Evolutionary conservation across 2,888 invertebrate species (phyloP).

Genomic region (Heliconius erato): DNA sequence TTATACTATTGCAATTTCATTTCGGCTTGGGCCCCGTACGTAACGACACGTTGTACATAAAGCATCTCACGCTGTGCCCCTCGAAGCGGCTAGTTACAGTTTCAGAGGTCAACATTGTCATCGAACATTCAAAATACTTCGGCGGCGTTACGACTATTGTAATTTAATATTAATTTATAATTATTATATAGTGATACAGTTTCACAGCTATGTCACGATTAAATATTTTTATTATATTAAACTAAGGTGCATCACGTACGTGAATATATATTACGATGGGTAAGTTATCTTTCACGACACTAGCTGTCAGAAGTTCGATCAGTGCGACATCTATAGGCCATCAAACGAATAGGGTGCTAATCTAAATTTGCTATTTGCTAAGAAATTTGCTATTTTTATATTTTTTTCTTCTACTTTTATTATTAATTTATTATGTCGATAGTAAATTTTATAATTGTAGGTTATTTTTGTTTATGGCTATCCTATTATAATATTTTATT

Average conservation of each 20-base stretch:
- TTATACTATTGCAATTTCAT: conserved; percentile 44
- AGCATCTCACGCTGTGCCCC: conserved; percentile 43
- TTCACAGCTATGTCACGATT: conserved; percentile 47
- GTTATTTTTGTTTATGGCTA: conserved; percentile 57
- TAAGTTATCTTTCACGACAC: conserved; percentile 34
- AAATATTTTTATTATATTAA: conserved; percentile 46
- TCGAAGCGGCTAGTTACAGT: conserved; percentile 49
- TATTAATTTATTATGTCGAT: conserved; percentile 50
- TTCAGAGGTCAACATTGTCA: conserved; percentile 78
- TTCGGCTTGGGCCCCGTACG: conserved; percentile 45
- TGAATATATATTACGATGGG: conserved; percentile 37
- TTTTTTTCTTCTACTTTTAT: conserved; percentile 54
- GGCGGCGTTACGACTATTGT: conserved; percentile 46
- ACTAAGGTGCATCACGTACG: conserved; percentile 65
- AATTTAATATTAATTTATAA: conserved; percentile 19
- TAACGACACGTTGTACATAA: conserved; percentile 35
- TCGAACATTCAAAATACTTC: conserved; percentile 81
- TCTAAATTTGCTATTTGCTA: conserved; percentile 58
- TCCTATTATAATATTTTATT: conserved; percentile 57
- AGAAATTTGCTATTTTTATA: conserved; percentile 70
- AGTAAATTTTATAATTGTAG: conserved; percentile 50
- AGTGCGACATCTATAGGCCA: conserved; percentile 55
- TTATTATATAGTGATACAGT: conserved; percentile 41
- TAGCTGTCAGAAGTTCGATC: conserved; percentile 38
- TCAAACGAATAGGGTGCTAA: conserved; percentile 50